These are phyloP conservation scores for Subanguina moxae DNA, from an alignment of 1,140 invertebrate species.

Conservation along the genomic window DNA sequence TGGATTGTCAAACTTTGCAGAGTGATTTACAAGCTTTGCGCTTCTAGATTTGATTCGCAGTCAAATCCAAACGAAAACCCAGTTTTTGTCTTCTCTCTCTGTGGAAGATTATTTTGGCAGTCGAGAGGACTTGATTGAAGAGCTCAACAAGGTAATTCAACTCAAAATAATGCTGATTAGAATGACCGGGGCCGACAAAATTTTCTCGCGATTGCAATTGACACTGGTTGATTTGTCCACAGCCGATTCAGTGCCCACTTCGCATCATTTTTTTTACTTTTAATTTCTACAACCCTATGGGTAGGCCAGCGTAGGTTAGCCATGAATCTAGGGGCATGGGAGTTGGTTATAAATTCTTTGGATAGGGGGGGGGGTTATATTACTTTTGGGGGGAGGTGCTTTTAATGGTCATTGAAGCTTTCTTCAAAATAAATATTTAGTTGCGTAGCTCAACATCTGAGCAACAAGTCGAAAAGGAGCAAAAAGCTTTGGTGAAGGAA, in stretches of 20 bases:
- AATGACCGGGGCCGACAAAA: too few relatives aligned
- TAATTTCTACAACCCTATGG: too few relatives aligned
- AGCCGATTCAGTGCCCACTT: too few relatives aligned
- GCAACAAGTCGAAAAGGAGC: background rate
- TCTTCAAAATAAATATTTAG: background rate
- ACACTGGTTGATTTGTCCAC: too few relatives aligned
- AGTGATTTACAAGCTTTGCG: background rate
- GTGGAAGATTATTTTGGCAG: slow-evolving; percentile 7
- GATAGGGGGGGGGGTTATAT: too few relatives aligned
- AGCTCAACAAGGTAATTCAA: slow-evolving; percentile 9
- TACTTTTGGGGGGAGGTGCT: too few relatives aligned
- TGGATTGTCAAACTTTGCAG: background rate
- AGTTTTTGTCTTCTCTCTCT: slow-evolving; percentile 3
- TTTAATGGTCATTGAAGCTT: background rate
- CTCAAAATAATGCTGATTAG: too few relatives aligned
- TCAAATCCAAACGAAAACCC: background rate
- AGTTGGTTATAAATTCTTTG: too few relatives aligned
- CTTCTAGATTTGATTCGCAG: background rate
- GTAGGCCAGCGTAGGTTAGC: too few relatives aligned
- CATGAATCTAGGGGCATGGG: too few relatives aligned
- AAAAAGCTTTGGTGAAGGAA: background rate
- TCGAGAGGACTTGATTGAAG: slow-evolving; percentile 1
- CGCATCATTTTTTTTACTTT: too few relatives aligned
- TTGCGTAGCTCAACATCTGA: background rate
- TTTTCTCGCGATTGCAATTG: too few relatives aligned